Percentiles rank a stretch among this genome's conserved stretches.
These are phyloP conservation scores for Tamandua tetradactyla DNA, from an alignment of 2,797 vertebrate genomes.

Conservation along the genomic window DNA sequence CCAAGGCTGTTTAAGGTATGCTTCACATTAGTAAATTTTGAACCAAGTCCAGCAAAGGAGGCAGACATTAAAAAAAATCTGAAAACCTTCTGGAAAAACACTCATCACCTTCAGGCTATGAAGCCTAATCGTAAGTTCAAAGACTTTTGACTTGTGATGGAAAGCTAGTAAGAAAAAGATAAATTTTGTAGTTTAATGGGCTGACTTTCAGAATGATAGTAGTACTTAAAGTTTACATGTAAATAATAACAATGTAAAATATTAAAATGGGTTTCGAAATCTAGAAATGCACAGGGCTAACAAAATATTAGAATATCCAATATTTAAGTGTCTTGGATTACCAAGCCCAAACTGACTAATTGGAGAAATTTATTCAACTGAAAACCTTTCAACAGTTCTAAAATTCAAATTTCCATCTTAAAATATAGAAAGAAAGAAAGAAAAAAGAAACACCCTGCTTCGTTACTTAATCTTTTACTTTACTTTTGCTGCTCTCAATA, in stretches of 20 bases:
- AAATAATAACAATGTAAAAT: conserved; percentile 7
- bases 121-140: conserved; percentile 72
- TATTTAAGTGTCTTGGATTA: neutral
- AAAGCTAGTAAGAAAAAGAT: conserved; percentile 64
- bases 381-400: conserved; percentile 23
- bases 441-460: neutral
- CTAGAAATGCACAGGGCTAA: neutral
- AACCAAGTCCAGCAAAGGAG: conserved; percentile 67
- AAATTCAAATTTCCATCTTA: neutral
- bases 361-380: conserved; percentile 17
- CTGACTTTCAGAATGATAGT: neutral
- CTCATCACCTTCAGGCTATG: conserved; percentile 52
- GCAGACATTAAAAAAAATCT: conserved; percentile 58
- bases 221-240: conserved; percentile 8
- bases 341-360: neutral
- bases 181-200: conserved; percentile 29
- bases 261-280: neutral
- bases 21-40: conserved; percentile 65
- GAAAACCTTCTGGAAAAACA: conserved; percentile 76
- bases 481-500: neutral
- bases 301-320: neutral
- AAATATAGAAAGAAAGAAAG: neutral
- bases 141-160: conserved; percentile 38
- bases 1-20: conserved; percentile 68
- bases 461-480: neutral